These are phyloP conservation scores for Caenorhabditis briggsae DNA, from an alignment of 1,140 invertebrate genomes.

Conservation along the genomic window DNA sequence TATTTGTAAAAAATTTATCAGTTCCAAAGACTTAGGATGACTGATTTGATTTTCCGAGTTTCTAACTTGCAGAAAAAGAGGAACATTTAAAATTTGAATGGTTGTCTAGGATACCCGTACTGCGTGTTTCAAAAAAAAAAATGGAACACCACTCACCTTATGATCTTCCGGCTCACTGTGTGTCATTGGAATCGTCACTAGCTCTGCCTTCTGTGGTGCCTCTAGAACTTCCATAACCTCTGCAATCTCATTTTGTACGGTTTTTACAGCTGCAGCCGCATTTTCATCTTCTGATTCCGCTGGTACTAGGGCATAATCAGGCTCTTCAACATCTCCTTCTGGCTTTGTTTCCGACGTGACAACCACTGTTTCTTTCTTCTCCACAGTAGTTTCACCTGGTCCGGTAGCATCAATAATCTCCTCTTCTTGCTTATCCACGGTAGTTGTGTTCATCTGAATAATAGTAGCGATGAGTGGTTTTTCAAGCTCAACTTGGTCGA, in stretches of 20 bases:
- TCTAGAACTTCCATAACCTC: not conserved
- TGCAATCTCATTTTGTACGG: not conserved
- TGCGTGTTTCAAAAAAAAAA: not conserved
- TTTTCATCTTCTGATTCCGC: not conserved
- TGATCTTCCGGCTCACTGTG: constrained; percentile 25
- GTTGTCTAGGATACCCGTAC: not conserved
- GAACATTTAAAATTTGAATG: too few species aligned
- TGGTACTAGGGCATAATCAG: constrained; percentile 28
- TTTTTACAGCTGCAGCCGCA: not conserved
- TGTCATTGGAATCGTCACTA: constrained; percentile 1
- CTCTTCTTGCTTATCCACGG: not conserved
- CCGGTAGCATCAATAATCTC: constrained; percentile 50
- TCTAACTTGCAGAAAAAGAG: too few species aligned
- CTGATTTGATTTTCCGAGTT: too few species aligned
- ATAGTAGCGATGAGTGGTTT: constrained; percentile 48
- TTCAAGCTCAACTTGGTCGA: constrained; percentile 28
- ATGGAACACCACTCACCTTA: constrained; percentile 13
- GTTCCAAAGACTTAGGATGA: too few species aligned
- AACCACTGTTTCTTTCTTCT: not conserved
- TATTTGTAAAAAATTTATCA: too few species aligned
- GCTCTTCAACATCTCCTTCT: not conserved
- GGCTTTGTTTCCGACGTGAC: not conserved
- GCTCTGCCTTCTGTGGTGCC: constrained; percentile 19
- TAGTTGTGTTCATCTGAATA: constrained; percentile 46
- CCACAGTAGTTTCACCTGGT: not conserved